Conservation (phyloP, 2,113 vertebrate species). For the Balaenoptera acutorostrata region DNA sequence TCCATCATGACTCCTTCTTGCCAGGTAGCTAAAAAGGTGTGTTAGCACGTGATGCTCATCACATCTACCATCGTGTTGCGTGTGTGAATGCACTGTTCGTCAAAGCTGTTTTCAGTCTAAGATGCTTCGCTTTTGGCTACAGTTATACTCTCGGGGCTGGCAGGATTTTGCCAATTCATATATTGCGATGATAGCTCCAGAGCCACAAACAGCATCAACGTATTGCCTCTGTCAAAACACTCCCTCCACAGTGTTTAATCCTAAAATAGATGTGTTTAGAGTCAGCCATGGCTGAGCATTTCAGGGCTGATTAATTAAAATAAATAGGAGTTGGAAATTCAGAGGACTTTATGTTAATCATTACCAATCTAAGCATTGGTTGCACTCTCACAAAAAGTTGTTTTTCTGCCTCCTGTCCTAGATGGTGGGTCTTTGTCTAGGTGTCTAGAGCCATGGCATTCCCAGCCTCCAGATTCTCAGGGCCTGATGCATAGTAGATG, state of each 20-base stretch:
- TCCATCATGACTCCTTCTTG: background rate
- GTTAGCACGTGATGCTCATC: background rate
- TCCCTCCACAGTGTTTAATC: background rate
- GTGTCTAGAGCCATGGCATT: background rate
- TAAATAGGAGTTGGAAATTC: background rate
- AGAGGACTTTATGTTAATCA: background rate
- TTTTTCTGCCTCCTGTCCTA: background rate
- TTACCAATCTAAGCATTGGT: background rate
- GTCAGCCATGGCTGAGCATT: background rate
- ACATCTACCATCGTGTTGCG: background rate
- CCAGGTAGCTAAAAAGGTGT: conserved; percentile 37
- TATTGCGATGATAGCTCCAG: background rate
- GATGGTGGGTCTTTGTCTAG: background rate
- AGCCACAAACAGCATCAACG: background rate
- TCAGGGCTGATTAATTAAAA: conserved; percentile 17
- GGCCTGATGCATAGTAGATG: background rate
- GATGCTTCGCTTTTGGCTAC: background rate
- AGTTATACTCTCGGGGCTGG: background rate
- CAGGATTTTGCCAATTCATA: background rate
- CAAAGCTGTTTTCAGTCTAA: background rate
- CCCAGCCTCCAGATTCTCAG: background rate
- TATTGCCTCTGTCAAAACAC: conserved; percentile 2
- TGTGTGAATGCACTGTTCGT: background rate
- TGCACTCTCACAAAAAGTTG: background rate
- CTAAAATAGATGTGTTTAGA: conserved; percentile 13